Percentiles rank a stretch among this genome's conserved stretches.
Evolutionary conservation across 2,888 invertebrate species (phyloP).

Genomic region (Drosophila pseudotalamancana): DNA sequence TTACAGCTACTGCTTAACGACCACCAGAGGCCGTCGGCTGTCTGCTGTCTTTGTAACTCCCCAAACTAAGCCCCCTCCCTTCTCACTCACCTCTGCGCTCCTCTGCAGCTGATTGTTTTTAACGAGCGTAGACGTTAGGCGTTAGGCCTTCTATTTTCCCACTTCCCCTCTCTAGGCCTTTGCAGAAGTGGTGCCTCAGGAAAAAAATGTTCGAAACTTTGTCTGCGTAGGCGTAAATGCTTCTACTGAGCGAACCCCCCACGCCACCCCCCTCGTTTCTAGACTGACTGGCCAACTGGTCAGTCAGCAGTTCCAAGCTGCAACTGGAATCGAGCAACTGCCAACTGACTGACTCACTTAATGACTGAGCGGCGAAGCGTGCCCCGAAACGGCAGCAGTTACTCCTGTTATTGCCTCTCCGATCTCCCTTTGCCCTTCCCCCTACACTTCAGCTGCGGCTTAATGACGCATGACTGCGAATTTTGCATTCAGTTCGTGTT

Average conservation of each 20-base stretch:
- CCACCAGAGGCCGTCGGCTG: slow-evolving; percentile 38
- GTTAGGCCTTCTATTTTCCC: slow-evolving; percentile 2
- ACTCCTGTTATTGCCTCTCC: slow-evolving; percentile 36
- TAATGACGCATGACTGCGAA: slow-evolving; percentile 62
- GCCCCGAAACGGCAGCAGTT: slow-evolving; percentile 53
- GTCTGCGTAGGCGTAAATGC: slow-evolving; percentile 60
- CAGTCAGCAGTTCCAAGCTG: slow-evolving; percentile 22
- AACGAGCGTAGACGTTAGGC: slow-evolving; percentile 54
- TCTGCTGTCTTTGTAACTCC: neutral
- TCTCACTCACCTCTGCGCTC: neutral
- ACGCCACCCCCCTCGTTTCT: neutral
- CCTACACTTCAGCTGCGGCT: slow-evolving; percentile 10
- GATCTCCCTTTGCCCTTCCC: neutral
- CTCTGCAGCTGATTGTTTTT: slow-evolving; percentile 46
- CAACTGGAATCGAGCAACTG: slow-evolving; percentile 10
- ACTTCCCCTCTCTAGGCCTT: neutral
- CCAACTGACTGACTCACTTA: slow-evolving; percentile 60
- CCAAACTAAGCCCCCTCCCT: neutral
- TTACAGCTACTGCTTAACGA: slow-evolving; percentile 60
- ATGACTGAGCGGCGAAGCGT: slow-evolving; percentile 59
- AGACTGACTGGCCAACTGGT: slow-evolving; percentile 31
- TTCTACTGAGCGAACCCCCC: slow-evolving; percentile 2
- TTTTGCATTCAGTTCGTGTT: slow-evolving; percentile 67
- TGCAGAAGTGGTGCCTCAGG: slow-evolving; percentile 8
- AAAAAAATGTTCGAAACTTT: slow-evolving; percentile 22